Base-by-base conservation (phyloP, 2,888 invertebrate species). In the Malthinus flaveolus region DNA sequence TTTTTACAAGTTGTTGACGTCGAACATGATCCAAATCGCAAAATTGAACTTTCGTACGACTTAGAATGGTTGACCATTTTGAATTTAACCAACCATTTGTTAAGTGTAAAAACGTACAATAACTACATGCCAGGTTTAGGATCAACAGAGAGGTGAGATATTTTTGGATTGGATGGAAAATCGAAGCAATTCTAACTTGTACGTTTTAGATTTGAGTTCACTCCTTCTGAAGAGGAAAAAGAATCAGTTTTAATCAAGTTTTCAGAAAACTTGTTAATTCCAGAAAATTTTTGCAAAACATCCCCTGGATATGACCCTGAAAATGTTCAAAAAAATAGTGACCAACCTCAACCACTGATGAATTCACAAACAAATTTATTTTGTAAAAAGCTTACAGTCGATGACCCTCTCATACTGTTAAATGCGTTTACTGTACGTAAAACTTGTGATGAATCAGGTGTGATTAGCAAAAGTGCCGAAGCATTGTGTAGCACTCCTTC, bases 41-140 rank as follows among this genome's bases (percentile, higher is more conserved):
- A 83, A 58, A 79, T 82, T 57, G 78, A 81, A 47, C 76, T 93
- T 15, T 81, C 84, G 64, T 90, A 94, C 77, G 98, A 99, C 80
- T 81, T 88, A n/a, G 95, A 97, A 77, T 99, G 98, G 98, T 80
- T 99, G 60, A 87, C 92, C 7, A 85, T 98, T 72, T 81, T 99
- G 44, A 87, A 86, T 73, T 84, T 85, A 63, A 98, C 98, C 1
- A 94, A 98, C 81, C 92, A 96, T 80, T 83, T 97, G 45, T 78
- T 93, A 39, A 90, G 86, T 72, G 85, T 91, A 0, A 89, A 88
- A 71, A 85, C 81, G 70, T 75, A 82, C 7, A 82, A 82, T 44
- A 84, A 86, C 68, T 94, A 90, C 73, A 87, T 97, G 88, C 97
- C 97, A 1, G 92, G 92, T 7, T 86, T 88, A 34, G 87, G 87